phyloP scores from a whole-genome alignment of 2,113 vertebrate genomes.

The Sakesphorus luctuosus region DNA sequence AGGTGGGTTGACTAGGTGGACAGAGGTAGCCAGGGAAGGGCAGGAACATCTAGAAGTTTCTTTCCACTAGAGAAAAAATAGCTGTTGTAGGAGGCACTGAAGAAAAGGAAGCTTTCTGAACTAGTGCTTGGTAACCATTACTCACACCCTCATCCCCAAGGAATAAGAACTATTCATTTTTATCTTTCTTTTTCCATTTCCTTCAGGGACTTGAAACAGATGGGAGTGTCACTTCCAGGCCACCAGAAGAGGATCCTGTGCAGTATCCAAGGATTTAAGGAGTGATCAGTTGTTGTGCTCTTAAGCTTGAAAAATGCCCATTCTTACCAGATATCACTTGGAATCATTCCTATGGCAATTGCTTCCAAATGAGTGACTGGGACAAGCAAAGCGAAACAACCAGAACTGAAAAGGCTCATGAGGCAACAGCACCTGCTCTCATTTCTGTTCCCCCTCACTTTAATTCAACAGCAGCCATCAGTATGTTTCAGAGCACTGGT shows the following conservation, averaged over 20 bases:
- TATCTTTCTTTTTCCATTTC: not conserved
- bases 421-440: conserved; percentile 42
- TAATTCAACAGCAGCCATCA: not conserved
- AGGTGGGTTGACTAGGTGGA: not conserved
- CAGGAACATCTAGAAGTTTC: not conserved
- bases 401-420: not conserved
- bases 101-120: not conserved
- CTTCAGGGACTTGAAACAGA: conserved; percentile 79
- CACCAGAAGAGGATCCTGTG: conserved; percentile 83
- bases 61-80: not conserved
- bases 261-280: conserved; percentile 83
- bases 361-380: conserved; percentile 62
- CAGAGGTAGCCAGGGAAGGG: not conserved
- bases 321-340: conserved; percentile 42
- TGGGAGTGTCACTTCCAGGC: conserved; percentile 79
- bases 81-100: not conserved
- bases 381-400: not conserved
- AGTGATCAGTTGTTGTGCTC: conserved; percentile 35
- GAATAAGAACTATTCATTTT: not conserved
- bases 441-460: conserved; percentile 29
- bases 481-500: not conserved
- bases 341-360: conserved; percentile 58
- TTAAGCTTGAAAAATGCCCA: not conserved
- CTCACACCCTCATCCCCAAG: not conserved
- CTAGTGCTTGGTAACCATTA: not conserved